phyloP scores from a whole-genome alignment of 2,113 vertebrate genomes.

The Semicossyphus pulcher region DNA sequence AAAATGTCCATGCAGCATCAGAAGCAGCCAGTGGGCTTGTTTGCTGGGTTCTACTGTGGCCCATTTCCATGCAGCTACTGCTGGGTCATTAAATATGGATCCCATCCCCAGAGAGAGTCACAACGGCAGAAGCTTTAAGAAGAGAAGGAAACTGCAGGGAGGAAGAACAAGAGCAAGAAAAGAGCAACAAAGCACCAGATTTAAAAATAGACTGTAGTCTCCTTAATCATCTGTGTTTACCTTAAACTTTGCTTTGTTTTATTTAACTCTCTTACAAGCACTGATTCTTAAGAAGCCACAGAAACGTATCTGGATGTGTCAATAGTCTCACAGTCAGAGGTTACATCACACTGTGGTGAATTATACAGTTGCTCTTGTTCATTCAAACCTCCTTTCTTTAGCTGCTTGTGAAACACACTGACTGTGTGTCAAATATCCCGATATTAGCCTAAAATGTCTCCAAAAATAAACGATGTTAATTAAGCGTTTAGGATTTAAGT shows the following conservation, averaged over 20 bases:
- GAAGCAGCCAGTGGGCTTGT: constrained; percentile 31
- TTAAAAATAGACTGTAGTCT: background rate
- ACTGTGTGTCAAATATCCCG: background rate
- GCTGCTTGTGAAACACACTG: too few relatives aligned
- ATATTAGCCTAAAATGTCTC: background rate
- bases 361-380: background rate
- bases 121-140: constrained; percentile 41
- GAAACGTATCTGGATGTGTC: background rate
- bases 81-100: constrained; percentile 70
- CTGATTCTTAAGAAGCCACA: background rate
- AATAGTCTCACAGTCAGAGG: background rate
- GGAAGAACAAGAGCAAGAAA: constrained; percentile 19
- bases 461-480: too few relatives aligned
- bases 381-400: background rate
- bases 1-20: constrained; percentile 35
- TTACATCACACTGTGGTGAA: background rate
- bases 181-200: constrained; percentile 2
- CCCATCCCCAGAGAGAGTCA: constrained; percentile 38
- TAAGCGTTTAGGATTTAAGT: too few relatives aligned
- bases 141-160: constrained; percentile 10
- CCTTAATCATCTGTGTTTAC: background rate
- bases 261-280: background rate
- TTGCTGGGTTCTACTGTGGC: constrained; percentile 48
- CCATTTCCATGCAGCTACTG: constrained; percentile 60
- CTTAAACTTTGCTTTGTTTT: background rate